phyloP scores from a whole-genome alignment of 1,140 invertebrate genomes.

The Gonatopus flavifemur region DNA sequence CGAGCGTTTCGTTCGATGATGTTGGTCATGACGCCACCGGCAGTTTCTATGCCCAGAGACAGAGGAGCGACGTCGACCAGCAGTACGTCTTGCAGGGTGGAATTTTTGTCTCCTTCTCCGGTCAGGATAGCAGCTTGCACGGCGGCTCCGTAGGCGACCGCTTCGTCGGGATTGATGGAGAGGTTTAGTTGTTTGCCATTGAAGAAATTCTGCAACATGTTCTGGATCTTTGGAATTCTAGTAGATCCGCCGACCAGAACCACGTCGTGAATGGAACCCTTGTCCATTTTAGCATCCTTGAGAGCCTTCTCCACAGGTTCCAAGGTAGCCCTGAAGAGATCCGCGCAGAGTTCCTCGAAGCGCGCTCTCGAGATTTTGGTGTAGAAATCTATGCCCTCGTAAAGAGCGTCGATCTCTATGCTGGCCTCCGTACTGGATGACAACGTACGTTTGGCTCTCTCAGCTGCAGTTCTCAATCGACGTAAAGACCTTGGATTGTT shows the following conservation, averaged over 20 bases:
- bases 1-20: constrained; percentile 61
- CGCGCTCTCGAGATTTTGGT: constrained; percentile 70
- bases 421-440: constrained; percentile 71
- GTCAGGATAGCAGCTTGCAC: constrained; percentile 63
- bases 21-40: constrained; percentile 62
- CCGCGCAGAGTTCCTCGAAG: constrained; percentile 84
- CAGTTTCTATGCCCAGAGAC: constrained; percentile 61
- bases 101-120: constrained; percentile 47
- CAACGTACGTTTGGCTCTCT: constrained; percentile 80
- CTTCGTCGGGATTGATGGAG: constrained; percentile 69
- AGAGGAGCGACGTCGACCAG: constrained; percentile 61
- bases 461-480: constrained; percentile 65
- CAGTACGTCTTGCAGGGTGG: constrained; percentile 59
- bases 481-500: constrained; percentile 53
- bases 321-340: constrained; percentile 73
- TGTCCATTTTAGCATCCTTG: constrained; percentile 68
- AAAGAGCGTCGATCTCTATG: constrained; percentile 74
- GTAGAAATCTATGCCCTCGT: constrained; percentile 73
- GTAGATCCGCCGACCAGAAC: constrained; percentile 71
- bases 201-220: constrained; percentile 68
- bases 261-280: constrained; percentile 63
- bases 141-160: constrained; percentile 71
- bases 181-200: constrained; percentile 69
- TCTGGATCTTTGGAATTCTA: constrained; percentile 69
- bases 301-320: constrained; percentile 71